A percentile compares a stretch with the other conserved stretches of the same genome.
Conservation (phyloP, 2,797 vertebrate species). For the Apogon talboti region DNA sequence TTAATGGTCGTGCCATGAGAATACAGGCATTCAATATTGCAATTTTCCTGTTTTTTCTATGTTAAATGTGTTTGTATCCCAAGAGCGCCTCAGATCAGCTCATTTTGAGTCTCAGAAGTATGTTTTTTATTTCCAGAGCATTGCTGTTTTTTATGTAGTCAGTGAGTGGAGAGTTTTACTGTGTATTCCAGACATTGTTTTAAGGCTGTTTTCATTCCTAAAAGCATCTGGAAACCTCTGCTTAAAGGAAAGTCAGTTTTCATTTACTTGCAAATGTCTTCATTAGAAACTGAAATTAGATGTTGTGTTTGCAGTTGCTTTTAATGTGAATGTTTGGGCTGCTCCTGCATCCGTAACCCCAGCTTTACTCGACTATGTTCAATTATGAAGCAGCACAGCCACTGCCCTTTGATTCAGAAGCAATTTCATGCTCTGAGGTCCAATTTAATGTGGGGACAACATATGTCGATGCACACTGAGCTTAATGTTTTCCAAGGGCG, state of each 20-base stretch:
- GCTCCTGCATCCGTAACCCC: slow-evolving; percentile 18
- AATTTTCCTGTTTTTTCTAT: no score
- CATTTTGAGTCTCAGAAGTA: no score
- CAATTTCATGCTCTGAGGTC: slow-evolving; percentile 63
- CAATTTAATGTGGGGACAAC: slow-evolving; percentile 44
- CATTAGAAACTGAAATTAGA: slow-evolving; percentile 11
- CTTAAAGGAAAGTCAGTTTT: not conserved
- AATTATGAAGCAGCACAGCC: slow-evolving; percentile 28
- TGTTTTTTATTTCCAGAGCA: no score
- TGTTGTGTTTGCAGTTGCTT: not conserved
- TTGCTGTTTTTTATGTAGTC: not conserved
- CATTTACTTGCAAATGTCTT: slow-evolving; percentile 1
- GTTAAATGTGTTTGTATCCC: no score
- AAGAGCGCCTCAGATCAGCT: no score
- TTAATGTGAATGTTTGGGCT: not conserved
- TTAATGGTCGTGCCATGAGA: no score
- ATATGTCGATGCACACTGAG: slow-evolving; percentile 23
- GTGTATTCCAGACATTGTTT: not conserved
- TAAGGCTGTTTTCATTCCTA: not conserved
- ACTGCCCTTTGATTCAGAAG: slow-evolving; percentile 44
- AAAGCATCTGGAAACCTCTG: not conserved
- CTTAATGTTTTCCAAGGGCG: slow-evolving; percentile 29
- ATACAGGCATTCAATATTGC: no score
- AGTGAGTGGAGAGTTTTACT: not conserved
- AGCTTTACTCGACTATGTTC: slow-evolving; percentile 25